Percentiles rank a stretch among this genome's conserved stretches.
These are phyloP conservation scores for Drosophila fungiperda DNA, from an alignment of 2,888 invertebrate species.

Conservation along the genomic window DNA sequence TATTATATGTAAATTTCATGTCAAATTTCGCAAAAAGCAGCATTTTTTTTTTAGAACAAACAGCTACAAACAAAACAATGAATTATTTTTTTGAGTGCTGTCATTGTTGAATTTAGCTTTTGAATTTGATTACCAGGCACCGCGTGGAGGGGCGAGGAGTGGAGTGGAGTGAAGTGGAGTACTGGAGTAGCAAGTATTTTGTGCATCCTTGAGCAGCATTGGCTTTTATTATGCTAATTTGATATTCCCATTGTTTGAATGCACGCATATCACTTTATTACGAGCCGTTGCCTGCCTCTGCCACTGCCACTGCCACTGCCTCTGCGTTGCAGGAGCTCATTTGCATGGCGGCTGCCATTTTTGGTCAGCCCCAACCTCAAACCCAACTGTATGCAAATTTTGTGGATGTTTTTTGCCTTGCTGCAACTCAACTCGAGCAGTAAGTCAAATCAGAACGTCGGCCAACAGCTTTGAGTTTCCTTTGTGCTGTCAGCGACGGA, in stretches of 20 bases:
- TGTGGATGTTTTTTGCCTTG: slow-evolving; percentile 39
- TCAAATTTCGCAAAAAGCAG: neutral
- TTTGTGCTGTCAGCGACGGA: slow-evolving; percentile 75
- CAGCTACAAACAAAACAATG: neutral
- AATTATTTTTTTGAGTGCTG: slow-evolving; percentile 3
- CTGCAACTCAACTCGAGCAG: slow-evolving; percentile 74
- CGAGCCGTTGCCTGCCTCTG: slow-evolving; percentile 35
- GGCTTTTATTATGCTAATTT: slow-evolving; percentile 82
- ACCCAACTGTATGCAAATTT: slow-evolving; percentile 77
- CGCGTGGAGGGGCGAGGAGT: neutral
- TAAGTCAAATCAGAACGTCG: slow-evolving; percentile 77
- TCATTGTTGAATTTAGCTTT: slow-evolving; percentile 38
- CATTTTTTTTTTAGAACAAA: neutral
- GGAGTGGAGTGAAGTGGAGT: no score
- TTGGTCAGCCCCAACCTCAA: slow-evolving; percentile 67
- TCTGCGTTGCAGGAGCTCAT: slow-evolving; percentile 48
- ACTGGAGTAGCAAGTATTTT: slow-evolving; percentile 29
- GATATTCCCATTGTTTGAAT: slow-evolving; percentile 78
- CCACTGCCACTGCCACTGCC: neutral
- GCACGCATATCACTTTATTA: slow-evolving; percentile 81
- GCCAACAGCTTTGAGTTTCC: slow-evolving; percentile 60
- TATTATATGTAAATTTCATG: neutral
- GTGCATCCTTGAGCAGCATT: slow-evolving; percentile 52
- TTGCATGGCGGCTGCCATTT: slow-evolving; percentile 78
- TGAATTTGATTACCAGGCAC: slow-evolving; percentile 7